These are phyloP conservation scores for Baccha elongata DNA, from an alignment of 2,888 invertebrate species.

Conservation along the genomic window DNA sequence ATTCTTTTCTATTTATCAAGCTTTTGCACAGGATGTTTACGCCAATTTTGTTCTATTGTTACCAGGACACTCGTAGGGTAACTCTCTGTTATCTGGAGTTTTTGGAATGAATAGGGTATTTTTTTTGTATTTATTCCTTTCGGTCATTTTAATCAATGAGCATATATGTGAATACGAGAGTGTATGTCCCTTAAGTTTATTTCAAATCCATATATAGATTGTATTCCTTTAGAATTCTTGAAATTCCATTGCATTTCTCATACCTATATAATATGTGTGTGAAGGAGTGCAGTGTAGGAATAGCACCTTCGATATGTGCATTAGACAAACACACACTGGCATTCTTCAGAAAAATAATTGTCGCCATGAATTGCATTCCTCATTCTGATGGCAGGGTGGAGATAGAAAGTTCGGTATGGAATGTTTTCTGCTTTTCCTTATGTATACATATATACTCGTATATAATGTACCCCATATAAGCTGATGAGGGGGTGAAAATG, in stretches of 20 bases:
- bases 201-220: conserved; percentile 17
- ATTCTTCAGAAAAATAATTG: conserved; percentile 67
- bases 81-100: conserved; percentile 37
- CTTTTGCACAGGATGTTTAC: conserved; percentile 69
- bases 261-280: neutral
- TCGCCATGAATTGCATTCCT: conserved; percentile 72
- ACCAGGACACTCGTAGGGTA: conserved; percentile 57
- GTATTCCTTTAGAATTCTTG: conserved; percentile 7
- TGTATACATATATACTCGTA: neutral
- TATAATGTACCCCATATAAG: neutral
- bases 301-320: conserved; percentile 49
- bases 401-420: conserved; percentile 35
- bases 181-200: conserved; percentile 51
- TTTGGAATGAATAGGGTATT: conserved; percentile 32
- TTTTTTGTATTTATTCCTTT: conserved; percentile 63
- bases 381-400: conserved; percentile 10
- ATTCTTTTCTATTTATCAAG: conserved; percentile 72
- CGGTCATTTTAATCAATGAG: conserved; percentile 73
- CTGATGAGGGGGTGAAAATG: neutral
- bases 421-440: conserved; percentile 38
- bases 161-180: conserved; percentile 49
- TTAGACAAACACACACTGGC: conserved; percentile 64
- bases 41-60: conserved; percentile 72
- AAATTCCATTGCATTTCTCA: conserved; percentile 45
- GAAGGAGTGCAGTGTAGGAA: conserved; percentile 43